Evolutionary conservation across 2,888 invertebrate species (phyloP), one percentile per base, ranked within the genome.

Genomic region (Acrobasis consociella): DNA sequence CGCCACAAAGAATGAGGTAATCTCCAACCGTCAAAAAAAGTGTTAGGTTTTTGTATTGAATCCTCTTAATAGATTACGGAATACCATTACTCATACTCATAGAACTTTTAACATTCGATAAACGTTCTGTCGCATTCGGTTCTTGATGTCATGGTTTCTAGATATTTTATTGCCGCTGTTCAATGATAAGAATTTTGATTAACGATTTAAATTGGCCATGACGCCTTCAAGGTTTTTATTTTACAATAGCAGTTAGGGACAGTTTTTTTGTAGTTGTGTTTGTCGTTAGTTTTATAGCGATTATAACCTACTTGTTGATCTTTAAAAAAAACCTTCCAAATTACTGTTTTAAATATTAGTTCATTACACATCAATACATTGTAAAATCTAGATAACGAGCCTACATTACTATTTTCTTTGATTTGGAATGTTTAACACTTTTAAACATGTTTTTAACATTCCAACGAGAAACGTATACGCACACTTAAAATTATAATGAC

Each of bases 1-100:
- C 77, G 78, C 79, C 76, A 71, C 60, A 51, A 65, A 66, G 71
- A 69, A 84, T 88, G 87, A 88, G 81, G 86, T 87, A 87, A 88
- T 85, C 81, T 79, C 64, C 69, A 71, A 77, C 74, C 69, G 74
- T 75, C 64, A 79, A 81, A 82, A 78, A 80, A 80, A 75, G 66
- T 77, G 77, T 81, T 75, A 74, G 72, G 65, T 75, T 76, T 71
- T 73, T 62, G 37, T 55, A 76, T 71, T 69, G 70, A 69, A 74
- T 72, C 68, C 74, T 76, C 70, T 74, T 77, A 71, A 73, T 70
- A 73, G 67, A 75, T 76, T 77, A 74, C 74, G 71, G 69, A 77
- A 78, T 78, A 64, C 67, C 63, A 75, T 82, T 83, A 76, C 73
- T 83, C 81, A 83, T 56, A 56, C 55, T 46, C 46, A 39, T 79